Evolutionary conservation across 1,140 invertebrate genomes (phyloP), one percentile per base, ranked within the genome.

Genomic region (Orchestia grillus): DNA sequence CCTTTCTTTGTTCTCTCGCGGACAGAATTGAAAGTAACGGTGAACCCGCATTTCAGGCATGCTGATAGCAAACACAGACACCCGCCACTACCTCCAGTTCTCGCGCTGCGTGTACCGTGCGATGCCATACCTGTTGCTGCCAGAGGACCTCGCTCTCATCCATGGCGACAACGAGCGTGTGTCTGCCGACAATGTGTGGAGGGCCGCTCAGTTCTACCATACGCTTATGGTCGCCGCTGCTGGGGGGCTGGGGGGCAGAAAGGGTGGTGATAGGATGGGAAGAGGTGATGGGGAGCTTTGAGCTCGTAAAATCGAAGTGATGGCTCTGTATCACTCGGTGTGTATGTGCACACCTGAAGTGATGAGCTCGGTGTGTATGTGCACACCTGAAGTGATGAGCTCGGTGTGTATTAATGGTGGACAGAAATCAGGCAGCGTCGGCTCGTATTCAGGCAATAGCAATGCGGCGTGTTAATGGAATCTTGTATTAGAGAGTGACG

Each of bases 161-260:
- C 98, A 98, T 97, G 98, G 98, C 28, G 96, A 97, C 96, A 97
- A 98, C 97, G 98, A 98, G 97, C 97, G 98, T 43, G 97, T 98
- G 87, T 97, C 97, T 16, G 96, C 98, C 8, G 97, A 97, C 94
- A 97, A 98, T 97, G 98, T 98, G 96, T 97, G 97, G 95, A 95
- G 98, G 97, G 97, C 97, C 44, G 97, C 98, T 42, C 98, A 98
- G 97, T 98, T 98, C 97, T 98, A 97, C 97, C 97, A 98, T 96
- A 97, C 98, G 96, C 95, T 98, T 11, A 98, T 98, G 41, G 96
- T 97, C 42, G 98, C 98, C 97, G 97, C 98, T 53, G 97, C 98
- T 62, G 36, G 15, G 0, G 91, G 95, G 45, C 43, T 90, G 23
- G 44, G 62, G 62, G 62, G 62, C 28, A 77, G 62, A 77, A 36